A percentile compares a stretch with the other conserved stretches of the same genome.
Evolutionary conservation across 2,888 invertebrate species (phyloP).

Genomic region (Romanomermis culicivorax): DNA sequence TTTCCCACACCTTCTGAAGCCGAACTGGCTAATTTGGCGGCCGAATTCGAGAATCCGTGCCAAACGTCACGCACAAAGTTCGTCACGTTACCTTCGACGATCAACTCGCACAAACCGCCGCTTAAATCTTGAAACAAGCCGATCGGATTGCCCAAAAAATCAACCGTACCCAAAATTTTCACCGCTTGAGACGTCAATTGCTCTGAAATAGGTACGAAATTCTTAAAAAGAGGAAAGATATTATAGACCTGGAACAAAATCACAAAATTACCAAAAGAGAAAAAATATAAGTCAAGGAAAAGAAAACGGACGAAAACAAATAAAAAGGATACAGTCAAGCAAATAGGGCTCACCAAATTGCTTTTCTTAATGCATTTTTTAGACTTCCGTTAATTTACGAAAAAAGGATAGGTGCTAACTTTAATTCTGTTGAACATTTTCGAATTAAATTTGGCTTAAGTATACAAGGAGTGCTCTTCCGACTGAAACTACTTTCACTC

Average conservation of each 20-base stretch:
- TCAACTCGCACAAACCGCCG: conserved; percentile 72
- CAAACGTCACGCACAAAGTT: conserved; percentile 82
- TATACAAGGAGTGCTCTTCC: too few species aligned
- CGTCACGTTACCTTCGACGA: conserved; percentile 74
- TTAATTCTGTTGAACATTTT: too few species aligned
- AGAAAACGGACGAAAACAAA: conserved; percentile 16
- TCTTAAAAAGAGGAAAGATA: neutral
- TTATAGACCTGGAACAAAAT: conserved; percentile 9
- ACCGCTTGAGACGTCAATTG: conserved; percentile 85
- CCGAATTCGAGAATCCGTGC: conserved; percentile 86
- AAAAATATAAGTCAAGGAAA: neutral
- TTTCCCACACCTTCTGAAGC: conserved; percentile 71
- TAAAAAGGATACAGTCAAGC: too few species aligned
- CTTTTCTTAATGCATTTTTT: too few species aligned
- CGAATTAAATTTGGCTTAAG: too few species aligned
- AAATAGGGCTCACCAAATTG: too few species aligned
- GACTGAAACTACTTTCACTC: too few species aligned
- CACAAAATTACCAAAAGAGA: conserved; percentile 13
- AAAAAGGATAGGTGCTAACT: too few species aligned
- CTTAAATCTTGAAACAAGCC: conserved; percentile 86
- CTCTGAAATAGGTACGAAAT: conserved; percentile 35
- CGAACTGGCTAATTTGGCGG: conserved; percentile 67
- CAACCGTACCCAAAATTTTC: conserved; percentile 79
- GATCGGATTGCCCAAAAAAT: conserved; percentile 88
- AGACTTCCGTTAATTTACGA: too few species aligned